phyloP scores from a whole-genome alignment of 2,113 vertebrate species.

The Scytalopus superciliaris region DNA sequence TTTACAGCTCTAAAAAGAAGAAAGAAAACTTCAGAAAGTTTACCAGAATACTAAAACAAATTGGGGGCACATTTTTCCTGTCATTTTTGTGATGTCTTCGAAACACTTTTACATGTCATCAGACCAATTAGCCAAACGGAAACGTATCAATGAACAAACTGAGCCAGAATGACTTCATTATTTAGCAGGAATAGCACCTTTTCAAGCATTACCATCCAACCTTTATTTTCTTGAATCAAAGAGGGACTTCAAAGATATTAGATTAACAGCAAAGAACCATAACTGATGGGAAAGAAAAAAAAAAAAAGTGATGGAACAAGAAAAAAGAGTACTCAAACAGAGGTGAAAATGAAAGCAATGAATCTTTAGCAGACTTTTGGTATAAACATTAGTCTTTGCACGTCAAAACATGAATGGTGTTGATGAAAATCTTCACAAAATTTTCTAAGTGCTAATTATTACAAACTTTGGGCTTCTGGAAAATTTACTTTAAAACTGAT shows the following conservation, averaged over 20 bases:
- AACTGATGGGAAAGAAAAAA: neutral
- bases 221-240: constrained; percentile 22
- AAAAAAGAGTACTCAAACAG: neutral
- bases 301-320: neutral
- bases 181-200: constrained; percentile 1
- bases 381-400: neutral
- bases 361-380: neutral
- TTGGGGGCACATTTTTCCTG: neutral
- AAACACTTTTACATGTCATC: neutral
- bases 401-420: neutral
- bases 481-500: neutral
- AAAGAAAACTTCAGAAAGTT: constrained; percentile 21
- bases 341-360: constrained; percentile 33
- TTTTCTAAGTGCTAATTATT: neutral
- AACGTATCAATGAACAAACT: neutral
- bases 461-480: neutral
- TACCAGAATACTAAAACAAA: neutral
- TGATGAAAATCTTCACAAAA: neutral
- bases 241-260: constrained; percentile 16
- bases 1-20: neutral
- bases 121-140: constrained; percentile 31
- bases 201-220: neutral
- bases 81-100: neutral
- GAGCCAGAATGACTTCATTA: neutral
- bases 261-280: neutral